phyloP scores from a whole-genome alignment of 2,888 invertebrate species.

The Amphipoea lucens region DNA sequence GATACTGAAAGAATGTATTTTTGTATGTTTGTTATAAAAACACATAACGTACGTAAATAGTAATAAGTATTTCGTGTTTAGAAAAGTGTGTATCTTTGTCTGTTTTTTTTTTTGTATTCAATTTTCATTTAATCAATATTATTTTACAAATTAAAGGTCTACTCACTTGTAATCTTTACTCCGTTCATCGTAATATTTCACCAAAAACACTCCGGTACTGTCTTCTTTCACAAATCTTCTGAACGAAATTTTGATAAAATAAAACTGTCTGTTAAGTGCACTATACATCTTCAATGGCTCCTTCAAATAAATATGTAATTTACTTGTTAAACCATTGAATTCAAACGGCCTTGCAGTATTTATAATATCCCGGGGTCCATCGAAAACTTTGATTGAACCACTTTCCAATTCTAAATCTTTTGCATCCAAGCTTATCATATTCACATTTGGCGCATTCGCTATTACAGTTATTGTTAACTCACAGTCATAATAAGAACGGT shows the following conservation, averaged over 20 bases:
- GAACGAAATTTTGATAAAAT: conserved; percentile 79
- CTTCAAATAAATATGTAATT: conserved; percentile 79
- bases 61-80: no score
- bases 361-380: conserved; percentile 77
- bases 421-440: conserved; percentile 81
- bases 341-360: conserved; percentile 80
- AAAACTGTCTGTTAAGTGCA: conserved; percentile 72
- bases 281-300: conserved; percentile 79
- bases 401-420: conserved; percentile 78
- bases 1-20: neutral
- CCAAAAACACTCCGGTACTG: conserved; percentile 79
- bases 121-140: neutral
- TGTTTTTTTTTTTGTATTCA: neutral
- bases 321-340: conserved; percentile 75
- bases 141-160: neutral
- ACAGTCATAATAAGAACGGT: conserved; percentile 81
- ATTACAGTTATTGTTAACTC: conserved; percentile 83
- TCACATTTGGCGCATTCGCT: conserved; percentile 81
- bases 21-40: neutral
- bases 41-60: neutral
- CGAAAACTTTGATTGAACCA: conserved; percentile 76
- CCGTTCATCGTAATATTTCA: conserved; percentile 78
- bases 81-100: no score
- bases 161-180: conserved; percentile 78
- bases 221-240: conserved; percentile 76